phyloP scores from a whole-genome alignment of 53 echinoderm and acorn worm species.

The Luidia sarsii region DNA sequence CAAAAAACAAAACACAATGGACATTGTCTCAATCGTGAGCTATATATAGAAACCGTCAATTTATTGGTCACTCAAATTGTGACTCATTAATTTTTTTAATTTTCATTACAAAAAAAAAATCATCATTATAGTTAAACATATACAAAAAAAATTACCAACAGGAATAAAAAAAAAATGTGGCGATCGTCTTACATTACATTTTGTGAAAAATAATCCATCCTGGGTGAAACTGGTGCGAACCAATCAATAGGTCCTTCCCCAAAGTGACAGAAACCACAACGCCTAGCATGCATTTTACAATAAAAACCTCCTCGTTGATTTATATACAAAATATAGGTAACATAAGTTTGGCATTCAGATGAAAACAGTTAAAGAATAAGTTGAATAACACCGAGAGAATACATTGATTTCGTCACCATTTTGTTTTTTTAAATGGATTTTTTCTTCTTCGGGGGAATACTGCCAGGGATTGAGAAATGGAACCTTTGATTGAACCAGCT shows the following conservation, averaged over 20 bases:
- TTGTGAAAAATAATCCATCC: background rate
- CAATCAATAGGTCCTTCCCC: too few relatives aligned
- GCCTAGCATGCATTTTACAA: constrained; percentile 30
- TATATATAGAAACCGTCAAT: constrained; percentile 43
- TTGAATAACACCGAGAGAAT: too few relatives aligned
- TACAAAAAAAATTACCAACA: constrained; percentile 2
- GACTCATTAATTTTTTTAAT: constrained; percentile 12
- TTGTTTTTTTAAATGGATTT: too few relatives aligned
- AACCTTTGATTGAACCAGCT: too few relatives aligned
- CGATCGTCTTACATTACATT: background rate
- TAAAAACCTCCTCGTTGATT: constrained; percentile 11
- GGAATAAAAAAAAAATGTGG: background rate
- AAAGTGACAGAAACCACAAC: too few relatives aligned
- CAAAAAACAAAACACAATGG: background rate
- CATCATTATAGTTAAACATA: background rate
- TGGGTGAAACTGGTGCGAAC: too few relatives aligned
- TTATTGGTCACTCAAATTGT: constrained; percentile 50
- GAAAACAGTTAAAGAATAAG: too few relatives aligned
- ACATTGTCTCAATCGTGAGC: background rate
- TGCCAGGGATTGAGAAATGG: too few relatives aligned
- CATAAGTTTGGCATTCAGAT: constrained; percentile 27
- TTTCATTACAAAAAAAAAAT: constrained; percentile 13
- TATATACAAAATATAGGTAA: constrained; percentile 46
- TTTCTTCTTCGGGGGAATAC: too few relatives aligned
- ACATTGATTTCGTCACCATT: too few relatives aligned